Evolutionary conservation across 2,113 vertebrate species (phyloP).

Genomic region (Asarcornis scutulata): DNA sequence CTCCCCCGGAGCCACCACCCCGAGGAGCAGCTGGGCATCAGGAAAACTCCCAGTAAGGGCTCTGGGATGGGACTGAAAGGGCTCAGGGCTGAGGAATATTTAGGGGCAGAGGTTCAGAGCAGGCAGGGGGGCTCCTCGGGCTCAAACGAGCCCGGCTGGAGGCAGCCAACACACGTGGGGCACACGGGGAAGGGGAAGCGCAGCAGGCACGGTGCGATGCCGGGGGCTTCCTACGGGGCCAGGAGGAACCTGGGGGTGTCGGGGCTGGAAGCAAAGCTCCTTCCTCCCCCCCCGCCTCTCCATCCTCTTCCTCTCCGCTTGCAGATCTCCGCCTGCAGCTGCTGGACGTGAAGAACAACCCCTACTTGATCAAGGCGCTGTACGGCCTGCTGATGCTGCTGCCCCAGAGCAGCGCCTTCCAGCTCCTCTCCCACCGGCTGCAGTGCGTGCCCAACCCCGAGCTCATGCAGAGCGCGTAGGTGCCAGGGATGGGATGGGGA

Average conservation of each 20-base stretch:
- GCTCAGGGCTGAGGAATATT: not conserved
- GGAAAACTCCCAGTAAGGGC: not conserved
- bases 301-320: not conserved
- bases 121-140: too few relatives aligned
- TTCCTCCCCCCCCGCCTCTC: not conserved
- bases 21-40: not conserved
- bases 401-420: conserved; percentile 96
- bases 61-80: not conserved
- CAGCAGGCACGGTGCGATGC: not conserved
- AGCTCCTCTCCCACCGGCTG: conserved; percentile 93
- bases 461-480: conserved; percentile 88
- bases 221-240: not conserved
- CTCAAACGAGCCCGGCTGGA: not conserved
- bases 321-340: conserved; percentile 93
- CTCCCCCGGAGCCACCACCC: not conserved
- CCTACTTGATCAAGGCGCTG: conserved; percentile 95
- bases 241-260: not conserved
- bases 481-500: not conserved
- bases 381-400: conserved; percentile 97
- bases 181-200: not conserved
- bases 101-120: not conserved
- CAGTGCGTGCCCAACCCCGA: conserved; percentile 96
- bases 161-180: not conserved
- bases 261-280: not conserved
- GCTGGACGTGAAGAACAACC: conserved; percentile 95